Percentiles rank a stretch among this genome's conserved stretches.
Conservation (phyloP, 2,797 vertebrate species). For the Falco biarmicus region DNA sequence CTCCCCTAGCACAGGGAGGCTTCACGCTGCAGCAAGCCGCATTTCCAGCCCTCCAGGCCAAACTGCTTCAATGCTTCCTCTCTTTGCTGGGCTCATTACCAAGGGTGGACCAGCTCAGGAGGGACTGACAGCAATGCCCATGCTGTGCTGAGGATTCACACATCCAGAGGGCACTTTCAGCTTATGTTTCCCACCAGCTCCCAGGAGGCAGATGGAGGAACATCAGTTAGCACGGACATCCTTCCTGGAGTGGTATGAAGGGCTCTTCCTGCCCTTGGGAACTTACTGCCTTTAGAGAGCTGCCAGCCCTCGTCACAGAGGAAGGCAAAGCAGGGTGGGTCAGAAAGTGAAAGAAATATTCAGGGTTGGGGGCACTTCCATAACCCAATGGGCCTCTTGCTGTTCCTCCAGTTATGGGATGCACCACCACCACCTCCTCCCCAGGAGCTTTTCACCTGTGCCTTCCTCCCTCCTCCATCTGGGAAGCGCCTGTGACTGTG, state of each 20-base stretch:
- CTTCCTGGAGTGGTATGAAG: accelerated
- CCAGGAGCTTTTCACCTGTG: background rate
- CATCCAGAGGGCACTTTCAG: background rate
- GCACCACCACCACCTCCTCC: background rate
- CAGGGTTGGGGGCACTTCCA: background rate
- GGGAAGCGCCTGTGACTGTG: background rate
- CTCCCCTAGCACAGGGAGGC: background rate
- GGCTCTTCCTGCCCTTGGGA: background rate
- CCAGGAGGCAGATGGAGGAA: background rate
- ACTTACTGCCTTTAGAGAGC: background rate
- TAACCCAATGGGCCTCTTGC: background rate
- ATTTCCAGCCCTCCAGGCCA: slow-evolving; percentile 46
- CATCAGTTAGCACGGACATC: accelerated
- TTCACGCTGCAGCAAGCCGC: background rate
- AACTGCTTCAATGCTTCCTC: background rate
- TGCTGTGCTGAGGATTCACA: background rate
- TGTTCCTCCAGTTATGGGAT: background rate
- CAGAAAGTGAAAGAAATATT: background rate
- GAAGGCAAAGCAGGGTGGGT: background rate
- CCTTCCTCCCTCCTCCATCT: background rate
- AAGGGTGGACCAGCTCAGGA: background rate
- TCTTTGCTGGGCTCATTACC: background rate
- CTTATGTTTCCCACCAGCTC: background rate
- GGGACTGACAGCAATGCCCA: accelerated
- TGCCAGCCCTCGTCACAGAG: background rate